A percentile compares a stretch with the other conserved stretches of the same genome.
Conservation (phyloP, 2,888 invertebrate species). For the Platypus cylindrus region DNA sequence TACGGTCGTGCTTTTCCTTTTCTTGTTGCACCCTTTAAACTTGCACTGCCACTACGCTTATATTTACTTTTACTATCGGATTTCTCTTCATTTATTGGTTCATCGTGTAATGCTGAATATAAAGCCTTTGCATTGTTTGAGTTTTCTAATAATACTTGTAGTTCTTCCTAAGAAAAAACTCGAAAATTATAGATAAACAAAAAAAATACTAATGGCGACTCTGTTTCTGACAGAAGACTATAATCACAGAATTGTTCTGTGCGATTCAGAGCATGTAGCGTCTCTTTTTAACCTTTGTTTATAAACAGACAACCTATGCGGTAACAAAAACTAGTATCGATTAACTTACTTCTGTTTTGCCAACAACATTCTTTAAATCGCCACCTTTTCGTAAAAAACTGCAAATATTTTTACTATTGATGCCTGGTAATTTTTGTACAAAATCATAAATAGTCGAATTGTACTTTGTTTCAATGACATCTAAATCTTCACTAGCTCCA, state of each 20-base stretch:
- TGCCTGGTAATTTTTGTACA: constrained; percentile 79
- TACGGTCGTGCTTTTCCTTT: not conserved
- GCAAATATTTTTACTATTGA: constrained; percentile 75
- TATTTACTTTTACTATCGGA: constrained; percentile 6
- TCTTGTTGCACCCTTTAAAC: not conserved
- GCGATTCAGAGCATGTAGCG: no score
- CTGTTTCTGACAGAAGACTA: no score
- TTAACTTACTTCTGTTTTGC: constrained; percentile 22
- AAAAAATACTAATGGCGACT: no score
- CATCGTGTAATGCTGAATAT: constrained; percentile 57
- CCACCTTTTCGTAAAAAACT: constrained; percentile 59
- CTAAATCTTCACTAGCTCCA: constrained; percentile 49
- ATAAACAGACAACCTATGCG: constrained; percentile 4
- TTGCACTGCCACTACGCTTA: constrained; percentile 4
- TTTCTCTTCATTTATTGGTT: constrained; percentile 43
- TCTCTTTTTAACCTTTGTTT: no score
- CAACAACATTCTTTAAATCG: constrained; percentile 30
- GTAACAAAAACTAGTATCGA: constrained; percentile 7
- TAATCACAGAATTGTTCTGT: no score
- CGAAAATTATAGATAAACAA: no score
- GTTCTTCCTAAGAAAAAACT: constrained; percentile 45
- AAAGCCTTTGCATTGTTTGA: constrained; percentile 54
- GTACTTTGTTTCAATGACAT: constrained; percentile 41
- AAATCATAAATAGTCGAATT: constrained; percentile 48
- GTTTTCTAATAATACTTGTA: constrained; percentile 60